Base-by-base conservation (phyloP, 2,113 vertebrate species). In the Bothrops jararaca region DNA sequence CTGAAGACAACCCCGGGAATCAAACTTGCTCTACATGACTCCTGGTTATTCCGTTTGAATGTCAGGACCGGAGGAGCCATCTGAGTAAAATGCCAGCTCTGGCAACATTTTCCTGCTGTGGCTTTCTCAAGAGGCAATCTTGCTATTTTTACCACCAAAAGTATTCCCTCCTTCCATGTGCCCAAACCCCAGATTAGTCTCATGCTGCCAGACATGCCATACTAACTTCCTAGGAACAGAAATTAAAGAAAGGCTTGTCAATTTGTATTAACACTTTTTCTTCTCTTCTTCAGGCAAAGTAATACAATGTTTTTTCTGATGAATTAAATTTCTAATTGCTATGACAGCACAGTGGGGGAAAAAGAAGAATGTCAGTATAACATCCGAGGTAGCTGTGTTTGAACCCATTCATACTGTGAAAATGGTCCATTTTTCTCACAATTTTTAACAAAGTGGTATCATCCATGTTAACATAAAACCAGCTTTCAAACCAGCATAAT, bases 261-360 rank as follows among this genome's bases (percentile, higher is more conserved):
- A 93, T 96, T 96, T 96, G 95, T 95, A 97, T 95, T 93, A 94
- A 95, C 64, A 89, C 56, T 89, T 45, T 74, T 88, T 80, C 90
- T 91, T 94, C 91, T 92, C 91, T 93, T 96, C 96, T 93, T 93
- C 53, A 96, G 95, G 95, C 94, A 95, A 95, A 96, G 90, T 93
- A 95, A 96, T 96, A 97, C 96, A 96, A 95, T 95, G 94, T 85
- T 90, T 80, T 80, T 42, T 6, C 88, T 97, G 96, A 95, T 95
- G 94, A 96, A 96, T 85, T 92, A 92, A 57, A 91, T 90, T 95
- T 86, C 91, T 45, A 94, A 92, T 91, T 92, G 45, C 85, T 69
- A 90, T 91, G 91, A 94, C 56, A 86, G 42, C 34, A 80, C 48
- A 93, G 39, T 3, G 29, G 53, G 53, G 23, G 23, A 85, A 22